Conservation (phyloP, 37 sponge, comb jelly and placozoan genomes). For the Dysidea cf. avara region DNA sequence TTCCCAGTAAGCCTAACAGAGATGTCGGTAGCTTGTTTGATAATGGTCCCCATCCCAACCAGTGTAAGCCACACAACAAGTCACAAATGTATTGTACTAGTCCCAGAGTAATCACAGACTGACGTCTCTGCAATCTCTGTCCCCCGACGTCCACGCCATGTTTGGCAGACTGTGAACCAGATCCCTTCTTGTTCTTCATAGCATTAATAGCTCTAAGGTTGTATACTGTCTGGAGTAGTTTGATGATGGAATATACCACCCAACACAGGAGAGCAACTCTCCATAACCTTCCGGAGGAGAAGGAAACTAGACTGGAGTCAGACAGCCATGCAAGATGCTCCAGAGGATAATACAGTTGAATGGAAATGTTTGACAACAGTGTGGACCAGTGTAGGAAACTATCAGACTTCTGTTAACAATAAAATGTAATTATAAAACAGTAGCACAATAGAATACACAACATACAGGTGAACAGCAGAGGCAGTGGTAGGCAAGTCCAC, state of each 20-base stretch:
- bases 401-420: background rate
- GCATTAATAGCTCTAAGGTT: background rate
- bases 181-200: background rate
- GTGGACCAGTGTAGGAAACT: background rate
- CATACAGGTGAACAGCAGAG: background rate
- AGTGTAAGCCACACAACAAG: slow-evolving; percentile 41
- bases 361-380: background rate
- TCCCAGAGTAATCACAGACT: background rate
- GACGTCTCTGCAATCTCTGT: background rate
- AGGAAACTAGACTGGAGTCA: slow-evolving; percentile 31
- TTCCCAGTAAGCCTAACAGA: slow-evolving; percentile 47
- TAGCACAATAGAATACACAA: background rate
- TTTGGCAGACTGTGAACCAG: background rate
- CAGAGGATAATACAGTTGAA: slow-evolving; percentile 65
- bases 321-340: slow-evolving; percentile 77
- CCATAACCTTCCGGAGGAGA: slow-evolving; percentile 35
- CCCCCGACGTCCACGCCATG: background rate
- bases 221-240: background rate
- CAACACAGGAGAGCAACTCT: slow-evolving; percentile 18
- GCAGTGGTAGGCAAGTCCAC: background rate
- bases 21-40: slow-evolving; percentile 6
- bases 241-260: slow-evolving; percentile 13
- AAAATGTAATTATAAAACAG: background rate
- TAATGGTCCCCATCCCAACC: slow-evolving; percentile 25
- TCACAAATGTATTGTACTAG: slow-evolving; percentile 23